Conservation (phyloP, 1,140 invertebrate genomes). For the Schlechtendalia chinensis region DNA sequence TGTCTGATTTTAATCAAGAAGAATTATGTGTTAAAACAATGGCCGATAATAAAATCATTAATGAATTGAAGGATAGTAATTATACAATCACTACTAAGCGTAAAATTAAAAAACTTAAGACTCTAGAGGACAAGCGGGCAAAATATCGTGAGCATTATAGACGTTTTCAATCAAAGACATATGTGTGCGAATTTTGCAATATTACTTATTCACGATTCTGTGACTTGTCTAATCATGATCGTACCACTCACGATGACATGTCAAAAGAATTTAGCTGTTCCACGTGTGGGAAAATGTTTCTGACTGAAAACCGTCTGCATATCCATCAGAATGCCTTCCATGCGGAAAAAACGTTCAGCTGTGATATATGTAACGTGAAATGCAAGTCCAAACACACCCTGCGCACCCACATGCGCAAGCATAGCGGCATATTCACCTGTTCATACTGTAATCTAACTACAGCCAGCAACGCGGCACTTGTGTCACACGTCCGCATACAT, state of each 20-base stretch:
- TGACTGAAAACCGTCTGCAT: conserved; percentile 23
- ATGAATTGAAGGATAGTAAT: neutral
- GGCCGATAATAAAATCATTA: neutral
- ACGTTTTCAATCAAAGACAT: conserved; percentile 44
- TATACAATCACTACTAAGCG: neutral
- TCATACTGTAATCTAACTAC: conserved; percentile 36
- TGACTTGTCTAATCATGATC: conserved; percentile 44
- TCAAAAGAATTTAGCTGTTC: conserved; percentile 36
- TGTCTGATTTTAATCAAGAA: neutral
- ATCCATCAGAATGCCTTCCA: conserved; percentile 45
- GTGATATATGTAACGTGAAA: conserved; percentile 30
- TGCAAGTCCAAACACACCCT: conserved; percentile 43
- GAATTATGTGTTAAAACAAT: neutral
- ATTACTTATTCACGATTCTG: conserved; percentile 35
- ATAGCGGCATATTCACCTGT: conserved; percentile 32
- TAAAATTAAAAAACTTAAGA: conserved; percentile 20
- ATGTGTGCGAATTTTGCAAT: conserved; percentile 43
- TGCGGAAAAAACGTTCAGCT: conserved; percentile 35
- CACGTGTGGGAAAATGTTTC: conserved; percentile 38
- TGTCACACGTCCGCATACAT: conserved; percentile 40
- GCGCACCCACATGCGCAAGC: conserved; percentile 46
- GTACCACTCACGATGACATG: conserved; percentile 40
- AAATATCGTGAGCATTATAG: conserved; percentile 45
- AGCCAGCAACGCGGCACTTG: conserved; percentile 24
- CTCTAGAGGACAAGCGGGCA: conserved; percentile 26